Conservation (phyloP, 2,113 vertebrate genomes). For the Tenrec ecaudatus region DNA sequence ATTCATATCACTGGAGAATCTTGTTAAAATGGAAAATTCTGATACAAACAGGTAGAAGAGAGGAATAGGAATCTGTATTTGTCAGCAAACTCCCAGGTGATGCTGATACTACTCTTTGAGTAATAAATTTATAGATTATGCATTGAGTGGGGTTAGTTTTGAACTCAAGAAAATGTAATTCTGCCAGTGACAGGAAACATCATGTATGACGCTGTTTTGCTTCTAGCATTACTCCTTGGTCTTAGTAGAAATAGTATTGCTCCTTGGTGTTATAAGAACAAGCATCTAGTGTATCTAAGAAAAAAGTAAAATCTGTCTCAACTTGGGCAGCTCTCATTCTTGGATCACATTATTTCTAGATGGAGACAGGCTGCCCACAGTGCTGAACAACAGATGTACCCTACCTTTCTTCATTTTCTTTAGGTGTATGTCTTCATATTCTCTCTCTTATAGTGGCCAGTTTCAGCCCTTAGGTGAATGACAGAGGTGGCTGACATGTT, state of each 20-base stretch:
- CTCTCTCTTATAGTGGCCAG: not conserved
- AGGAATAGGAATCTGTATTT: not conserved
- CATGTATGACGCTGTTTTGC: not conserved
- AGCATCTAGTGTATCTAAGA: not conserved
- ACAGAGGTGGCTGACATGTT: not conserved
- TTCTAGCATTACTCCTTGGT: not conserved
- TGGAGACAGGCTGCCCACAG: not conserved
- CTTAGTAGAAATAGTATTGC: no score
- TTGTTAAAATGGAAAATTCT: not conserved
- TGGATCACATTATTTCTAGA: not conserved
- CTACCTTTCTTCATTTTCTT: not conserved
- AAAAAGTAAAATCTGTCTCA: not conserved
- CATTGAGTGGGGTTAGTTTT: not conserved
- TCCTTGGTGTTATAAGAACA: not conserved
- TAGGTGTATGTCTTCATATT: not conserved
- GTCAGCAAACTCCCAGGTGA: not conserved
- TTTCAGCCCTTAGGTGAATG: not conserved
- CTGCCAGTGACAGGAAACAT: not conserved
- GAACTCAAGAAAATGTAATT: slow-evolving; percentile 1
- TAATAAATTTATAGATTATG: not conserved
- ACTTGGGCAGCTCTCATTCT: not conserved
- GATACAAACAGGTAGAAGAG: not conserved
- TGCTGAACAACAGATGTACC: not conserved
- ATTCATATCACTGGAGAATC: not conserved
- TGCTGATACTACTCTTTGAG: not conserved